Evolutionary conservation across 1,140 invertebrate species (phyloP).

Genomic region (Coptotermes formosanus): DNA sequence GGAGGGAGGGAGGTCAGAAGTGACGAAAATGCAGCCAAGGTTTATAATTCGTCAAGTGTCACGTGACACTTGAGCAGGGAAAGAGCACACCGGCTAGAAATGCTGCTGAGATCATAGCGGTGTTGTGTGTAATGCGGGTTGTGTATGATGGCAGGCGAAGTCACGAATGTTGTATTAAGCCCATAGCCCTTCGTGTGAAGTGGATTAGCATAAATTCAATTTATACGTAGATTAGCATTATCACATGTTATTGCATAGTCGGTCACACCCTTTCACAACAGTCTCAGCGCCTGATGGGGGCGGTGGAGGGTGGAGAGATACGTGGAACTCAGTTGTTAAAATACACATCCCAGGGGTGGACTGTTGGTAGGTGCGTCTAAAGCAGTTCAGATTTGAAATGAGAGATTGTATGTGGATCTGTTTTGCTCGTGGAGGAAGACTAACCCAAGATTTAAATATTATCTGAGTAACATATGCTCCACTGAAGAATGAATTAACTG

Average conservation of each 20-base stretch:
- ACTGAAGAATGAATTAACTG: too few relatives aligned
- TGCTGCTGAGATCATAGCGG: background rate
- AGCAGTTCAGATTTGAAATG: background rate
- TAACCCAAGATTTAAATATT: background rate
- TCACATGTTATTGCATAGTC: conserved; percentile 3
- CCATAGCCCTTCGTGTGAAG: background rate
- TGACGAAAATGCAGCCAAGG: too few relatives aligned
- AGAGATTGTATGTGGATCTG: background rate
- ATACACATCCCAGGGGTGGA: background rate
- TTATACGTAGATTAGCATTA: background rate
- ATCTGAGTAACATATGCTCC: background rate
- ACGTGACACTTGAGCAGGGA: too few relatives aligned
- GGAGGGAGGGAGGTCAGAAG: too few relatives aligned
- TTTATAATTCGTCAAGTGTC: too few relatives aligned
- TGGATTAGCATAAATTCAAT: conserved; percentile 6
- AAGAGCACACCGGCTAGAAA: too few relatives aligned
- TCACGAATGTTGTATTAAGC: background rate
- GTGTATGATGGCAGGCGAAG: background rate
- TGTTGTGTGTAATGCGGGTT: background rate
- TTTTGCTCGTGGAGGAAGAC: background rate
- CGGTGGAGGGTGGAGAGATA: too few relatives aligned
- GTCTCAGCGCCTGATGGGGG: too few relatives aligned
- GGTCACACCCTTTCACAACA: background rate
- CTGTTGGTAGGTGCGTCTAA: background rate
- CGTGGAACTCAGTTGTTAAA: background rate